Percentiles rank a stretch among this genome's conserved stretches.
phyloP scores from a whole-genome alignment of 1,140 invertebrate genomes.

The Heterodera schachtii region DNA sequence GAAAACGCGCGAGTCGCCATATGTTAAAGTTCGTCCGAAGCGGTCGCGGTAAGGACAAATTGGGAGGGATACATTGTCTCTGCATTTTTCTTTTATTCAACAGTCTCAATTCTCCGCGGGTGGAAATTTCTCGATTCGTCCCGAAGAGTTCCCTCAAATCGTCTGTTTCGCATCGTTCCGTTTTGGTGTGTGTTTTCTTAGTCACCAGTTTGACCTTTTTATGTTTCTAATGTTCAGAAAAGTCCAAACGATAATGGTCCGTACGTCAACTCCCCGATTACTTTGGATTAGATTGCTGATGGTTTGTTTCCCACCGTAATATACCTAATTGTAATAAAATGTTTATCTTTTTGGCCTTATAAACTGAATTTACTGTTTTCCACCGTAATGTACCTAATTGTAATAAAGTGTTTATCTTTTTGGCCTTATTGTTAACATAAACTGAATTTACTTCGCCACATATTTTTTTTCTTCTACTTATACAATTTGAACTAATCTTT shows the following conservation, averaged over 20 bases:
- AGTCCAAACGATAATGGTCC: neutral
- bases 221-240: conserved; percentile 9
- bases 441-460: too few relatives aligned
- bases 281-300: neutral
- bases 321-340: too few relatives aligned
- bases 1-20: conserved; percentile 11
- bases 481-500: too few relatives aligned
- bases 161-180: neutral
- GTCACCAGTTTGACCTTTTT: neutral
- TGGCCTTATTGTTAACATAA: too few relatives aligned
- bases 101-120: neutral
- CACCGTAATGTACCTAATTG: too few relatives aligned
- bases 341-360: too few relatives aligned
- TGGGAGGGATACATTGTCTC: too few relatives aligned
- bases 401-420: too few relatives aligned
- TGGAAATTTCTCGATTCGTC: neutral
- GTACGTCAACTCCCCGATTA: neutral
- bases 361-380: too few relatives aligned
- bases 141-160: neutral
- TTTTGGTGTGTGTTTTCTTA: conserved; percentile 14
- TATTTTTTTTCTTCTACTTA: too few relatives aligned
- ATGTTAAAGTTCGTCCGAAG: neutral
- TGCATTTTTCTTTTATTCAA: neutral
- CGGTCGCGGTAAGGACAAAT: neutral
- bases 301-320: too few relatives aligned